Evolutionary conservation across 2,888 invertebrate species (phyloP), one percentile per base, ranked within the genome.

Genomic region (Unio delphinus): DNA sequence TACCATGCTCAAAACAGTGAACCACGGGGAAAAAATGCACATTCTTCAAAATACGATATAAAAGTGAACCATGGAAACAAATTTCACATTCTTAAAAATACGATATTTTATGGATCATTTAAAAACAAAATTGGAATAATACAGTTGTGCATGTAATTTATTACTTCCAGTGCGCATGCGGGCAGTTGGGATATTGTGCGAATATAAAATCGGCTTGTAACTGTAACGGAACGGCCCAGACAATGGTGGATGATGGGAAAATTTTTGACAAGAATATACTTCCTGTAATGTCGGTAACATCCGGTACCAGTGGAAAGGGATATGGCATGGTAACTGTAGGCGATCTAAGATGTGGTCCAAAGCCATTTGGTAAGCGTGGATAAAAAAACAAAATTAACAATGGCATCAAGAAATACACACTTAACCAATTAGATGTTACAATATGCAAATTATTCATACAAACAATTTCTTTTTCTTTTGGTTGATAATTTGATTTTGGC

Each of bases 121-220:
- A 45, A 45, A 45, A 45, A 45, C 11, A 45, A 45, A 45, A 45
- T 45, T 45, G 1, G 3, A 45, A 45, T 45, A 45, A 11, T 45
- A 15, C 45, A 45, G 45, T 11, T 15, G 8, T 45, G 3, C 45
- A 45, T 45, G 45, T 45, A 45, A 45, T 45, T 34, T 23, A 55
- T 64, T 45, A 15, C 28, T 69, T 72, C 4, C 64, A 84, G 83
- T 84, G 84, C 74, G 65, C 74, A 11, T 84, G 84, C 65, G 83
- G 83, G 15, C 69, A 76, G 57, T 62, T 81, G 6, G 76, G 76
- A 8, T 67, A 63, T 20, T 84, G 84, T 69, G 26, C 23, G 11
- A 64, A 68, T 11, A 61, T 65, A 15, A 55, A 56, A 18, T 61
- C 69, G 0, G 61, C 62, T 55, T 84, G 84, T 71, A 80, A 81